These are phyloP conservation scores for Anser brachyrhynchus DNA, from an alignment of 2,113 vertebrate species.

Conservation along the genomic window DNA sequence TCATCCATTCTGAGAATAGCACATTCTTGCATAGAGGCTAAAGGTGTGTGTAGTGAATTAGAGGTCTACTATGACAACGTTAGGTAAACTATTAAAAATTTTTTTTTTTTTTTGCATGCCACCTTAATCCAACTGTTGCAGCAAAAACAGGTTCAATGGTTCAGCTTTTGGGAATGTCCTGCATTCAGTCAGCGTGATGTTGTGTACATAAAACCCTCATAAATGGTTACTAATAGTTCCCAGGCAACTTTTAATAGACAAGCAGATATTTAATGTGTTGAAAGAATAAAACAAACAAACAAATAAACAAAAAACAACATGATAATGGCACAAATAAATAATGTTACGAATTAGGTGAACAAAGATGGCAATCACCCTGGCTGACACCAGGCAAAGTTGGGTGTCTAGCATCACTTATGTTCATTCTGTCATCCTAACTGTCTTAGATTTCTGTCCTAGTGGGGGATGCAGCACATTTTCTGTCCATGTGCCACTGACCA, in stretches of 20 bases:
- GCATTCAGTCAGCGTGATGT: accelerated
- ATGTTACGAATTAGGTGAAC: not conserved
- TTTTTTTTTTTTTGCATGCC: not conserved
- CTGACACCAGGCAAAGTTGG: not conserved
- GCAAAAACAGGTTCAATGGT: not conserved
- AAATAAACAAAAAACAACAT: not conserved
- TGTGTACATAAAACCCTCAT: not conserved
- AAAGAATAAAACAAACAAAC: not conserved
- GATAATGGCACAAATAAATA: not conserved
- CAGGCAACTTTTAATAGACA: not conserved
- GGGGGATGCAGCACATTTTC: not conserved
- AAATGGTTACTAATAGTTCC: not conserved
- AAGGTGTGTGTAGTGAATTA: not conserved
- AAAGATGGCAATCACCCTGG: not conserved
- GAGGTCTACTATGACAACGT: not conserved
- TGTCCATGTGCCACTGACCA: not conserved
- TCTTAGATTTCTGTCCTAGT: not conserved
- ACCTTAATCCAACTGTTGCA: not conserved
- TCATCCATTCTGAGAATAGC: not conserved
- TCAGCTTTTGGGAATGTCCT: not conserved
- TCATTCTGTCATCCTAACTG: accelerated
- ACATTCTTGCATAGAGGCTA: not conserved
- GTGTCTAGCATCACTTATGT: not conserved
- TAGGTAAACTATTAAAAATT: not conserved
- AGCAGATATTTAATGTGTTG: not conserved